These are phyloP conservation scores for Anthoscopus minutus DNA, from an alignment of 2,113 vertebrate species.

Conservation along the genomic window DNA sequence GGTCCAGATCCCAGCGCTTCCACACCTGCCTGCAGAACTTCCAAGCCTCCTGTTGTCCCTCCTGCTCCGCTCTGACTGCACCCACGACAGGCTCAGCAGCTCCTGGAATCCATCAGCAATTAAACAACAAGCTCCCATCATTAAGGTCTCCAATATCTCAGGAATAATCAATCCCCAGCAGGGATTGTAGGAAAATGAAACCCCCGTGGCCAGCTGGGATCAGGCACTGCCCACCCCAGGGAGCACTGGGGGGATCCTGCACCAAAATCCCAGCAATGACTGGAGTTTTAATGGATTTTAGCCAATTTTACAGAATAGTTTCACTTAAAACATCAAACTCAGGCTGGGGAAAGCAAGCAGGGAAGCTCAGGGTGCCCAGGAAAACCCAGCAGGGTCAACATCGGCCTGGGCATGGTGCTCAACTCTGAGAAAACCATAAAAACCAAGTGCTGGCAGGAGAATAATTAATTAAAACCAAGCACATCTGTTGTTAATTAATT, in stretches of 20 bases:
- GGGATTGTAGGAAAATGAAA: neutral
- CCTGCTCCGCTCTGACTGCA: neutral
- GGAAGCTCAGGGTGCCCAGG: neutral
- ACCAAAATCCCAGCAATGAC: neutral
- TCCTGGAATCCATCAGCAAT: neutral
- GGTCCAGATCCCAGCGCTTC: neutral
- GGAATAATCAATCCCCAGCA: neutral
- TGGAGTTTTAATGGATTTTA: neutral
- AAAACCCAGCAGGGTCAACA: neutral
- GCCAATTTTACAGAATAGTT: fast-evolving
- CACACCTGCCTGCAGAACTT: neutral
- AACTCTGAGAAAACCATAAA: neutral
- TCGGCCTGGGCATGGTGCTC: fast-evolving
- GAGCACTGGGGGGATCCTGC: neutral
- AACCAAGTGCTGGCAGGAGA: slow-evolving; percentile 45
- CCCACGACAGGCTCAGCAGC: neutral
- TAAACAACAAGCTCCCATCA: neutral
- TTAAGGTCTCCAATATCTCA: neutral
- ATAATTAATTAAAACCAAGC: slow-evolving; percentile 62
- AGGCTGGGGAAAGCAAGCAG: neutral
- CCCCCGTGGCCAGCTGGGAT: fast-evolving
- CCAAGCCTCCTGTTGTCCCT: neutral
- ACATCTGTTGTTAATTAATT: slow-evolving; percentile 70
- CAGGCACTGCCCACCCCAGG: fast-evolving
- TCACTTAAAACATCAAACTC: neutral